Evolutionary conservation across 2,113 vertebrate genomes (phyloP), one percentile per base, ranked within the genome.

Genomic region (Gavia stellata): DNA sequence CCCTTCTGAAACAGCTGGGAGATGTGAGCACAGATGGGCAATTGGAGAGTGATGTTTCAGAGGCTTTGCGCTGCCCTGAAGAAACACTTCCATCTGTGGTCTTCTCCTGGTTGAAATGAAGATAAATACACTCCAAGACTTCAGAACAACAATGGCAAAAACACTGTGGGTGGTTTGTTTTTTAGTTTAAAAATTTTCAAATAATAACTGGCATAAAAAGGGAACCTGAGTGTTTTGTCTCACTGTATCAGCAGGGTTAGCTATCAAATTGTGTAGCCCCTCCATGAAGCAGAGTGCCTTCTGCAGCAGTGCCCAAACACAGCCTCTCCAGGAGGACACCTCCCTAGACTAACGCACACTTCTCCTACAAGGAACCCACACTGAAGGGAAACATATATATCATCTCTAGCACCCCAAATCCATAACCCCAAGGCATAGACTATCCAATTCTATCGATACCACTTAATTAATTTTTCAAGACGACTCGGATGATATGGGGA

Each of bases 301-400:
- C 56, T 58, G 50, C 74, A 52, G 52, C 73, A 34, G 26, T 0
- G 5, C 28, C 86, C 59, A 63, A 55, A 71, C 9, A 6, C 11
- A 0, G 56, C 24, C n/a, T 28, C 38, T 49, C 42, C 34, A 26
- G 62, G 25, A 49, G 17, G 7, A 53, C n/a, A 58, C 13, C 19
- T 58, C 29, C 12, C 24, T 12, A 78, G 18, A 36, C 23, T 65
- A 78, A 47, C 3, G 3, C 33, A 55, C 11, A 1, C 21, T 40
- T n/a, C 26, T 26, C 38, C n/a, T n/a, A 44, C n/a, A 91, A 28
- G 44, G 61, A 84, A 28, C 7, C 20, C 47, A 38, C 0, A 0
- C 16, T 42, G 25, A 61, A 65, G 33, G 5, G 14, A 38, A 31
- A 40, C 7, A 26, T 0, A 40, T 7, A 19, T 2, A 66, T 8